A percentile compares a stretch with the other conserved stretches of the same genome.
Evolutionary conservation across 2,113 vertebrate species (phyloP).

Genomic region (Mesembrinibis cayennensis): DNA sequence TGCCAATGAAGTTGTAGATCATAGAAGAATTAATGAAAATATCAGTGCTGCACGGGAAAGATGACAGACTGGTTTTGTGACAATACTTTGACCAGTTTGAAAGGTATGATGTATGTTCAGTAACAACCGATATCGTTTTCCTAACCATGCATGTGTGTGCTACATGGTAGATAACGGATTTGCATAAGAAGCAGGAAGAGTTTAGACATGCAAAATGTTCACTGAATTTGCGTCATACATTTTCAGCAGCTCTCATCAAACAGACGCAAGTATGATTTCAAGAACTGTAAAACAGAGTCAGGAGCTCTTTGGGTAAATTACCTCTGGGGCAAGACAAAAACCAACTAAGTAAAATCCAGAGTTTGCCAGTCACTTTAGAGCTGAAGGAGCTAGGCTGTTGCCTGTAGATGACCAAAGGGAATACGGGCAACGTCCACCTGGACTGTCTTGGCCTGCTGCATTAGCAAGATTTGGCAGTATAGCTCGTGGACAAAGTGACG

Average conservation of each 20-base stretch:
- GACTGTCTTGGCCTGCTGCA: neutral
- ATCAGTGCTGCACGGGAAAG: neutral
- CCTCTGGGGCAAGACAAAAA: neutral
- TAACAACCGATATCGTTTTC: neutral
- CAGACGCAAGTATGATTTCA: neutral
- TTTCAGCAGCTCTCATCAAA: neutral
- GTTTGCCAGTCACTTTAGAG: neutral
- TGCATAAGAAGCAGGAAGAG: neutral
- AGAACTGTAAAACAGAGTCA: neutral
- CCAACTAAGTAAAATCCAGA: neutral
- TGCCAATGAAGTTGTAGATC: neutral
- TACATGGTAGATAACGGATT: neutral
- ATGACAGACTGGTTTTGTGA: neutral
- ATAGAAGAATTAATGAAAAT: neutral
- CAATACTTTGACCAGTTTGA: neutral
- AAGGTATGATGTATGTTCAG: neutral
- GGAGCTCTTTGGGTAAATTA: neutral
- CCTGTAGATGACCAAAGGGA: too few species aligned
- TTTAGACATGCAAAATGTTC: neutral
- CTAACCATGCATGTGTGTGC: neutral
- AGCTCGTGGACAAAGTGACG: neutral
- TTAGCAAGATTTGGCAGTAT: neutral
- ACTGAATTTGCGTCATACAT: accelerated
- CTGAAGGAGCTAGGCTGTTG: neutral
- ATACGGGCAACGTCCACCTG: accelerated